Base-by-base conservation (phyloP, 2,888 invertebrate species). In the Nezara viridula region DNA sequence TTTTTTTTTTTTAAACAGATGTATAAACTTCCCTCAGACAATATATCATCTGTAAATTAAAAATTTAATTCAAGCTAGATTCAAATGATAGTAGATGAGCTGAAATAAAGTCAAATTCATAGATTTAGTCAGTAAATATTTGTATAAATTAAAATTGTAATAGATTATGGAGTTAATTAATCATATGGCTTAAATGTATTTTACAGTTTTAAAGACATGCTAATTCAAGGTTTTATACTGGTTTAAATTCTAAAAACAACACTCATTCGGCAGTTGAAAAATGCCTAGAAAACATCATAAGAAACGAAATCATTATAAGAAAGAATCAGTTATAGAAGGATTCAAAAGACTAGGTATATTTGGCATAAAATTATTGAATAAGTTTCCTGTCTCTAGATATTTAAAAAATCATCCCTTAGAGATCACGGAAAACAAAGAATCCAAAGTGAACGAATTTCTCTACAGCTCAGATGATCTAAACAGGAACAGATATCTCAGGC, bases 361-460 rank as follows among this genome's bases (percentile, higher is more conserved):
- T n/a, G 81, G 44, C 81, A 81, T 81, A 81, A 40, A 40, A 81
- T 81, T 81, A 44, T 81, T 44, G 44, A 81, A 44, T 44, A 81
- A 81, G 37, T 81, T 44, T 44, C 14, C 44, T 81, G 81, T 81
- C 44, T 47, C 44, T 47, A 81, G n/a, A 47, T 81, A 81, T 44
- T 81, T 81, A 81, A 81, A 81, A 81, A 44, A 81, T 81, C 44
- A 81, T 81, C 81, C 81, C 12, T 81, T 81, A 81, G 81, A 81
- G n/a, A 81, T 81, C 44, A 44, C 81, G 14, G 81, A 81, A 47
- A 81, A 81, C 12, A 81, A 44, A 81, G 81, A 81, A n/a, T 44
- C 81, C 44, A 81, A 44, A 81, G 14, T 19, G 44, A 44, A n/a
- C 4, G 81, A 81, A 81, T 81, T 44, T 19, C 77, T 77, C 44